Conservation (phyloP, 2,113 vertebrate genomes). For the Bombycilla garrulus region DNA sequence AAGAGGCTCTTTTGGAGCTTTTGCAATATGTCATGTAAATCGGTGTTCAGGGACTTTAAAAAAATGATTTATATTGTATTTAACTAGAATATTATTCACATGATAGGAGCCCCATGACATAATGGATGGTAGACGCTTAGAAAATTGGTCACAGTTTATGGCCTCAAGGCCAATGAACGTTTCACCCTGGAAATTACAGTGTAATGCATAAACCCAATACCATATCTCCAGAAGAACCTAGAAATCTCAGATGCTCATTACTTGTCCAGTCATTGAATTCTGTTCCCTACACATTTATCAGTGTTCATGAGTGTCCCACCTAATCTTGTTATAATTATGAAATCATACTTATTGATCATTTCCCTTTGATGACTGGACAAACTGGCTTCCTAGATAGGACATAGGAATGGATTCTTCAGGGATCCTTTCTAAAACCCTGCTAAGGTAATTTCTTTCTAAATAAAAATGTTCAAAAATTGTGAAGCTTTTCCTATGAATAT, state of each 20-base stretch:
- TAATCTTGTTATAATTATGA: neutral
- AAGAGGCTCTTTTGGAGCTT: conserved; percentile 4
- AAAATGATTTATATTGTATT: neutral
- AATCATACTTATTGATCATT: neutral
- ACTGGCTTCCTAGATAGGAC: neutral
- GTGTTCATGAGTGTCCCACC: neutral
- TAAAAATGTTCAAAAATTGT: neutral
- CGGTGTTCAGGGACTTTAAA: neutral
- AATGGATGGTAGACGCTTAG: neutral
- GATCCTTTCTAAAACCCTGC: neutral
- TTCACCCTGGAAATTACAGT: neutral
- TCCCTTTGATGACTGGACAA: neutral
- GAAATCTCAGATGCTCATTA: neutral
- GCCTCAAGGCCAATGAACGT: neutral
- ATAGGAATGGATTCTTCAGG: neutral
- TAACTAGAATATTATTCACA: conserved; percentile 28
- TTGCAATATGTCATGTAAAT: conserved; percentile 26
- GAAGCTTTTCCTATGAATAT: neutral
- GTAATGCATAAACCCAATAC: neutral
- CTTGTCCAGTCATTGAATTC: neutral
- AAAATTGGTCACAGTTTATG: neutral
- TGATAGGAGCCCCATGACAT: neutral
- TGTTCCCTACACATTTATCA: neutral
- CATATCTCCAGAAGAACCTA: neutral
- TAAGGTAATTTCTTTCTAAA: neutral